Evolutionary conservation across 1,140 invertebrate genomes (phyloP), one percentile per base, ranked within the genome.

Genomic region (Dinothrombium tinctorium): DNA sequence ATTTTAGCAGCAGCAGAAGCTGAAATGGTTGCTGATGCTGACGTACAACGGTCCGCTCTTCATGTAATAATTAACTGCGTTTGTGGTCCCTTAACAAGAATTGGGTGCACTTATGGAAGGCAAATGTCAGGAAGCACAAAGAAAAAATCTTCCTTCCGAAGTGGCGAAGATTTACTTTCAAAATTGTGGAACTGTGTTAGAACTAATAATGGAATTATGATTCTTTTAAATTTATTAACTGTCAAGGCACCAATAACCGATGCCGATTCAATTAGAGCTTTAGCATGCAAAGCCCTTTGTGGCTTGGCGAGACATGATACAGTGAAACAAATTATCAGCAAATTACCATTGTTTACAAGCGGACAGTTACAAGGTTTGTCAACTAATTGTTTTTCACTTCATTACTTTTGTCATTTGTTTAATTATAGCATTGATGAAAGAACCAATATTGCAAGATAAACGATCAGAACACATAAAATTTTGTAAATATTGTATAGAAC

Each of bases 401-500:
- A n/a, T n/a, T n/a, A n/a, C n/a, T n/a, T n/a, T n/a, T n/a, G n/a
- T n/a, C n/a, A n/a, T n/a, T n/a, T n/a, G n/a, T n/a, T n/a, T n/a
- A n/a, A n/a, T n/a, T n/a, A n/a, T n/a, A n/a, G n/a, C n/a, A n/a
- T 46, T 96, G 19, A 94, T 94, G 79, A 75, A 82, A 46, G 86
- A 94, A 63, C 90, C 92, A 20, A 84, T 73, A 45, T 62, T 95
- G 1, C 84, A 92, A 63, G 92, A 98, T 59, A 92, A 89, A 59
- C 65, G 83, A 0, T 73, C 78, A 45, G 86, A 95, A 51, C 90
- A 96, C 59, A 78, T 89, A 0, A 74, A 74, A 54, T 96, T 98
- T 60, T 89, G 92, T 59, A 87, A 87, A 56, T 84, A 87, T 58
- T 84, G 86, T 4, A 61, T 87, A 14, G 77, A 89, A 51, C 61